Percentiles rank a stretch among this genome's conserved stretches.
Evolutionary conservation across 2,888 invertebrate genomes (phyloP).

Genomic region (Caenorhabditis japonica): DNA sequence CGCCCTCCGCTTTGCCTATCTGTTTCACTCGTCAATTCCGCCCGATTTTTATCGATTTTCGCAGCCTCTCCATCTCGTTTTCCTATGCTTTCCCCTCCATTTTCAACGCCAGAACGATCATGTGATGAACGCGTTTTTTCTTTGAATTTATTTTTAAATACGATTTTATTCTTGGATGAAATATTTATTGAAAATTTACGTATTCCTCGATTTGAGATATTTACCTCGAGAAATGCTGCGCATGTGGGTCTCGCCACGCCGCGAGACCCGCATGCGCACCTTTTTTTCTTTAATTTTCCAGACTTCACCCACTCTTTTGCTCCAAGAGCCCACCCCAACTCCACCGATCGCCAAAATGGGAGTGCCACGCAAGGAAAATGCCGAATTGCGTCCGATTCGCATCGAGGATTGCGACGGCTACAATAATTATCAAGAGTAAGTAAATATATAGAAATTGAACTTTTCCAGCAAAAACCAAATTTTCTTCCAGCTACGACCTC

Average conservation of each 20-base stretch:
- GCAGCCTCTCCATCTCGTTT: background rate
- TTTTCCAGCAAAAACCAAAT: background rate
- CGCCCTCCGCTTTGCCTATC: background rate
- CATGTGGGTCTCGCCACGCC: too few species aligned
- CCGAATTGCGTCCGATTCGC: conserved; percentile 57
- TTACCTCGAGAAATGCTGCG: too few species aligned
- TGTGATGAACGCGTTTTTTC: background rate
- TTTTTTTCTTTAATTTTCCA: background rate
- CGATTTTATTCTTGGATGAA: too few species aligned
- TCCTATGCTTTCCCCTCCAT: background rate
- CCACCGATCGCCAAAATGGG: conserved; percentile 56
- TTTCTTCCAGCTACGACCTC: conserved; percentile 59
- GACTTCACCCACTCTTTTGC: conserved; percentile 2
- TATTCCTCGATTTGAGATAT: too few species aligned
- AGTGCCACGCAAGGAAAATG: conserved; percentile 51
- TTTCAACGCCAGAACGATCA: background rate
- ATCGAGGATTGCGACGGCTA: conserved; percentile 64
- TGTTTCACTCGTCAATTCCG: background rate
- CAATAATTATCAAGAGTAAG: conserved; percentile 69
- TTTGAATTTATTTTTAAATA: too few species aligned
- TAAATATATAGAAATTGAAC: conserved; percentile 2
- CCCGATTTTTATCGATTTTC: conserved; percentile 19
- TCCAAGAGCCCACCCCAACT: conserved; percentile 5
- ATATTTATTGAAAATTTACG: too few species aligned
- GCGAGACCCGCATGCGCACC: too few species aligned